Evolutionary conservation across 2,888 invertebrate species (phyloP).

Genomic region (Drosophila aldrichi): DNA sequence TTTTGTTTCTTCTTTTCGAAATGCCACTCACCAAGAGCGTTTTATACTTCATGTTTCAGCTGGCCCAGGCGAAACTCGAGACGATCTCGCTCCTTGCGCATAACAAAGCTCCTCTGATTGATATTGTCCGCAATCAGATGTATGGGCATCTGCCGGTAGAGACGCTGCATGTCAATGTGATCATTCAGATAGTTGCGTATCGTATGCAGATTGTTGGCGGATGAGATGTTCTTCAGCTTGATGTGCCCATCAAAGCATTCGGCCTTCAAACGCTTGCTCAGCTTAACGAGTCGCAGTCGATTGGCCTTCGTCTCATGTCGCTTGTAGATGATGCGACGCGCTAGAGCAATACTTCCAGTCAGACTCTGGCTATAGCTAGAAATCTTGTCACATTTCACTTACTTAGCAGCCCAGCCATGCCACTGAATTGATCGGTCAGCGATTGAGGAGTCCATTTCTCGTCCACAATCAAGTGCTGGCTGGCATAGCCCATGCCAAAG

Average conservation of each 20-base stretch:
- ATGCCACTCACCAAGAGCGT: slow-evolving; percentile 65
- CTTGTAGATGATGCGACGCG: slow-evolving; percentile 72
- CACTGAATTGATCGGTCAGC: slow-evolving; percentile 77
- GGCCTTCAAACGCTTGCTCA: slow-evolving; percentile 67
- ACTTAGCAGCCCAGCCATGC: slow-evolving; percentile 80
- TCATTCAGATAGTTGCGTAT: slow-evolving; percentile 82
- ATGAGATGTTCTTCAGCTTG: slow-evolving; percentile 76
- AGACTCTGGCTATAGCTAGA: no score
- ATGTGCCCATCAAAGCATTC: slow-evolving; percentile 80
- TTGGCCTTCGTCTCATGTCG: slow-evolving; percentile 69
- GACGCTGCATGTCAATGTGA: slow-evolving; percentile 81
- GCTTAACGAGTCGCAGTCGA: slow-evolving; percentile 53
- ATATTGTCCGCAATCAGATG: slow-evolving; percentile 82
- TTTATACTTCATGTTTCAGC: slow-evolving; percentile 69
- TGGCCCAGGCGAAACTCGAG: slow-evolving; percentile 68
- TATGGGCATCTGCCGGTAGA: slow-evolving; percentile 83
- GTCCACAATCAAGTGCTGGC: slow-evolving; percentile 82
- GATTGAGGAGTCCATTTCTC: slow-evolving; percentile 80
- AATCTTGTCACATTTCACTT: slow-evolving; percentile 23
- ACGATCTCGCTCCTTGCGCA: slow-evolving; percentile 84
- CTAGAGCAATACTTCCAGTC: slow-evolving; percentile 38
- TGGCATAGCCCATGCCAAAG: slow-evolving; percentile 77
- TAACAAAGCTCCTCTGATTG: slow-evolving; percentile 83
- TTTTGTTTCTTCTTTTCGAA: not conserved
- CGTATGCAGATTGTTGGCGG: slow-evolving; percentile 70